Evolutionary conservation across 2,888 invertebrate genomes (phyloP), one percentile per base, ranked within the genome.

Genomic region (Malthinus seriepunctatus): DNA sequence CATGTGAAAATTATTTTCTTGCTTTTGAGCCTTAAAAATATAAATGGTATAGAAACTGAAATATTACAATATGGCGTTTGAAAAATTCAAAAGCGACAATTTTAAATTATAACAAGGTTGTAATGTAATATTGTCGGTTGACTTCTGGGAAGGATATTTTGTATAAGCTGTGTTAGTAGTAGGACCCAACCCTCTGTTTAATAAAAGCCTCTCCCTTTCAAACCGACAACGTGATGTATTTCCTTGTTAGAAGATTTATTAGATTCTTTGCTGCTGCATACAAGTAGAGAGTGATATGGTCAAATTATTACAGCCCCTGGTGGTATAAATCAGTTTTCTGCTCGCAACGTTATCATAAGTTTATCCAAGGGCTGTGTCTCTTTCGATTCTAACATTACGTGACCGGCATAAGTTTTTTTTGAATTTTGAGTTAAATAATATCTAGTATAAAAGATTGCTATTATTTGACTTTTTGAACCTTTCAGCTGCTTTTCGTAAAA

Each of bases 171-270:
- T 33, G 32, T 12, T 34, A 45, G 49, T 10, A 15, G 38, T 15
- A 10, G 31, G 45, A 52, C 52, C 45, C 31, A 51, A 52, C 47
- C 52, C 52, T 48, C 44, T 44, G 52, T 52, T 57, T 57, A 57
- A 57, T 57, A 57, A 57, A 57, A 57, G 57, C 39, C 57, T 52
- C 48, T 52, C 58, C 49, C 57, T 51, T 58, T 53, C 52, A 58
- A 47, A 51, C 51, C 34, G 58, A 58, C 58, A 53, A 48, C 48
- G 46, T 60, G 60, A 60, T 56, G 51, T 56, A 56, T 60, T 55
- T 60, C 55, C 52, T 56, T 38, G 60, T 60, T 48, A 38, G 39
- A 48, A 56, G 55, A 60, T 60, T 60, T 60, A 60, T 60, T 60
- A 56, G 56, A 52, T 60, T 56, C 51, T 46, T 46, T 50, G 42